phyloP scores from a whole-genome alignment of 2,113 vertebrate species.

The Malurus elegans region DNA sequence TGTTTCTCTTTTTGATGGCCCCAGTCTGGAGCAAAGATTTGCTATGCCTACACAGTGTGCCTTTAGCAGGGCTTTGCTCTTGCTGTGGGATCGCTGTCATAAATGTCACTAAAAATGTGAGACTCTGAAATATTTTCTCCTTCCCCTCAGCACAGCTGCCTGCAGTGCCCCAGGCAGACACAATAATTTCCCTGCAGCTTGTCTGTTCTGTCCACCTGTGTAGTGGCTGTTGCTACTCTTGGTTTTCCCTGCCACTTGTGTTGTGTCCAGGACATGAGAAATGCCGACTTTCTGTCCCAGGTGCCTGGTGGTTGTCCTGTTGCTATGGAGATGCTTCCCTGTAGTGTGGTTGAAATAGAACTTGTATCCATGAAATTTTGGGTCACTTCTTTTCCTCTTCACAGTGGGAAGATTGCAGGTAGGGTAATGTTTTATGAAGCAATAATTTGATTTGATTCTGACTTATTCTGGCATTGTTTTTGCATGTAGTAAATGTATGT shows the following conservation, averaged over 20 bases:
- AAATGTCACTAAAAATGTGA: not conserved
- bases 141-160: not conserved
- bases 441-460: not conserved
- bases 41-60: not conserved
- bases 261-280: not conserved
- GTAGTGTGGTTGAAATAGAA: not conserved
- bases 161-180: not conserved
- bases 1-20: not conserved
- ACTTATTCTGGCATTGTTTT: not conserved
- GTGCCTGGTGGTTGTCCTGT: not conserved
- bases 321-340: not conserved
- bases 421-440: not conserved
- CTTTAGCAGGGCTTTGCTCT: not conserved
- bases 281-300: not conserved
- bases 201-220: not conserved
- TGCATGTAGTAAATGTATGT: not conserved
- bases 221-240: not conserved
- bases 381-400: not conserved
- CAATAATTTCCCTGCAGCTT: not conserved
- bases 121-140: not conserved
- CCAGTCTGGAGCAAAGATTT: not conserved
- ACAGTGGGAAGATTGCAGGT: rapidly evolving
- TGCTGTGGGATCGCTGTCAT: not conserved
- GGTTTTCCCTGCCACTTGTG: not conserved
- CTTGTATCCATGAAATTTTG: not conserved